Evolutionary conservation across 92 coral and sea anemone genomes (phyloP).

Genomic region (Metridium senile): DNA sequence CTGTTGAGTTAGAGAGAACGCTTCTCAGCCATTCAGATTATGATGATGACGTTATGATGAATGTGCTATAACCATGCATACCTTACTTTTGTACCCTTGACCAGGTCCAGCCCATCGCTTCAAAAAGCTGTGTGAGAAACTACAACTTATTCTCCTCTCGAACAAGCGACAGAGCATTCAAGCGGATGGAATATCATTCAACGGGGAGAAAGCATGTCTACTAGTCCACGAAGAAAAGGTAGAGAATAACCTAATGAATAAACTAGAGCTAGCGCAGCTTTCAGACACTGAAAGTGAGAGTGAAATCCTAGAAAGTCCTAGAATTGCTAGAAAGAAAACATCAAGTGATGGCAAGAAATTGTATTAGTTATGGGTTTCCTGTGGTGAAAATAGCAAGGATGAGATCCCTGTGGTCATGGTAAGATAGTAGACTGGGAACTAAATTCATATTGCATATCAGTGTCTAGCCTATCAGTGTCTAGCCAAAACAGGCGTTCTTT

Average conservation of each 20-base stretch:
- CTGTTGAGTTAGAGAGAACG: no score
- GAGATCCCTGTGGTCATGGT: slow-evolving; percentile 1
- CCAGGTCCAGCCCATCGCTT: slow-evolving; percentile 91
- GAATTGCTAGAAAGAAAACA: slow-evolving; percentile 23
- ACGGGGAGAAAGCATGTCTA: slow-evolving; percentile 44
- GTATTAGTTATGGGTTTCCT: slow-evolving; percentile 7
- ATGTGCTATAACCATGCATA: no score
- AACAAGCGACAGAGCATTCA: slow-evolving; percentile 67
- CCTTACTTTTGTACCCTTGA: background rate
- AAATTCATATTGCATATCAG: no score
- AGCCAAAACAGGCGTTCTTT: no score
- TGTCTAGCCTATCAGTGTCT: no score
- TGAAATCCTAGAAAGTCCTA: slow-evolving; percentile 65
- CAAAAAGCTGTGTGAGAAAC: slow-evolving; percentile 93
- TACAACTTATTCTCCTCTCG: slow-evolving; percentile 76
- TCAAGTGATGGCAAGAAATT: slow-evolving; percentile 14
- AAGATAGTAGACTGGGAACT: background rate
- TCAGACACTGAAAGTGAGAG: slow-evolving; percentile 96
- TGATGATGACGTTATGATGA: no score
- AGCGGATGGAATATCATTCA: slow-evolving; percentile 49
- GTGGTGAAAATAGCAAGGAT: background rate
- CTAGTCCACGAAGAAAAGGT: slow-evolving; percentile 52
- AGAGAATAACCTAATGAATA: slow-evolving; percentile 22
- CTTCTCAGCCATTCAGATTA: no score
- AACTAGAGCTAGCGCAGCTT: slow-evolving; percentile 72